Evolutionary conservation across 2,113 vertebrate species (phyloP).

Genomic region (Eublepharis macularius): DNA sequence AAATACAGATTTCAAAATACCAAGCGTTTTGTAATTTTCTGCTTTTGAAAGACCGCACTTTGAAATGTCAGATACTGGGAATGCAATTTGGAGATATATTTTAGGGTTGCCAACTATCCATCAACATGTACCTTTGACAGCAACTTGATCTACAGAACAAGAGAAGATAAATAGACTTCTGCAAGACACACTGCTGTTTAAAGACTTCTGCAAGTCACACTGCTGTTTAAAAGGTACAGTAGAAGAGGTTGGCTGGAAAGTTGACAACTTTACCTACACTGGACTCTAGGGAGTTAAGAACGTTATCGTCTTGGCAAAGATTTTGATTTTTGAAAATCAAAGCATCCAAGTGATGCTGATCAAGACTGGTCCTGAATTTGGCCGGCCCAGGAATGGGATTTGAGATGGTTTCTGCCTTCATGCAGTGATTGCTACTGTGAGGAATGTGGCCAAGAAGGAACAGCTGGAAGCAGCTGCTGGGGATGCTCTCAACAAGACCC

Average conservation of each 20-base stretch:
- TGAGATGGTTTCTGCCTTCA: neutral
- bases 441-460: constrained; percentile 67
- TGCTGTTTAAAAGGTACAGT: neutral
- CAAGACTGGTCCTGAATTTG: no score
- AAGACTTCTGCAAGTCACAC: neutral
- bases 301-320: neutral
- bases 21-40: neutral
- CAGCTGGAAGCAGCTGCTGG: constrained; percentile 72
- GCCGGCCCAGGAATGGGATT: neutral
- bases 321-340: neutral
- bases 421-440: constrained; percentile 78
- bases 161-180: no score
- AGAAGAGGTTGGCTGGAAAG: neutral
- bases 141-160: neutral
- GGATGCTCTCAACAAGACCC: constrained; percentile 62
- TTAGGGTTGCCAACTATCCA: neutral
- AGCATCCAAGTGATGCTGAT: neutral
- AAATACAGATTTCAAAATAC: neutral
- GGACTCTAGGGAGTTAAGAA: neutral
- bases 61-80: neutral
- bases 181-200: no score
- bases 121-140: neutral
- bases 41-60: neutral
- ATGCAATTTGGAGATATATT: neutral
- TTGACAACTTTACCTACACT: neutral